Conservation (phyloP, 2,797 vertebrate species). For the Anomalospiza imberbis region DNA sequence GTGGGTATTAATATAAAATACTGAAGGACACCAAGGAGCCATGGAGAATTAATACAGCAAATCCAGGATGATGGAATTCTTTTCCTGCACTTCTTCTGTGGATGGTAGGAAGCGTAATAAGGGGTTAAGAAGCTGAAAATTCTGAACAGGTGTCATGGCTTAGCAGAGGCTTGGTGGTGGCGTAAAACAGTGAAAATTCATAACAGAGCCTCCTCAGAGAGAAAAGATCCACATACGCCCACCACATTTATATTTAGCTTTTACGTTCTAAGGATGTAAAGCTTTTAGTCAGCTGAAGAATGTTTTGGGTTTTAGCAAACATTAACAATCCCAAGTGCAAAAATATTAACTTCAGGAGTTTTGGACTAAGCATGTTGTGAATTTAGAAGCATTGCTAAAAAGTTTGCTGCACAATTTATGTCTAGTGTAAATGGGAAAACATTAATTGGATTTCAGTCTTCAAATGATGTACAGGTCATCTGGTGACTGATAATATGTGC, state of each 20-base stretch:
- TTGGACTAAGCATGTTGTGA: background rate
- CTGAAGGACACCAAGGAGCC: background rate
- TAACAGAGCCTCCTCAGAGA: slow-evolving; percentile 54
- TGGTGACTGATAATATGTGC: background rate
- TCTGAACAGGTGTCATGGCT: slow-evolving; percentile 53
- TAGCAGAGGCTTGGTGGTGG: slow-evolving; percentile 44
- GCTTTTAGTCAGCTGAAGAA: slow-evolving; percentile 41
- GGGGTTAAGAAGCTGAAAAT: slow-evolving; percentile 63
- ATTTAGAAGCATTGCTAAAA: background rate
- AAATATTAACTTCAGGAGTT: background rate
- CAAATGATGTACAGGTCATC: background rate
- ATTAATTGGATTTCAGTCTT: background rate
- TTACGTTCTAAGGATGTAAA: slow-evolving; percentile 37
- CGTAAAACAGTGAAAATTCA: slow-evolving; percentile 58
- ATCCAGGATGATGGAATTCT: background rate
- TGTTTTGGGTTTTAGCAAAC: background rate
- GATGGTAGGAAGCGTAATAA: slow-evolving; percentile 19
- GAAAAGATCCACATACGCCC: slow-evolving; percentile 47
- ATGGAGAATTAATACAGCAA: background rate
- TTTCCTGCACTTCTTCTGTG: background rate
- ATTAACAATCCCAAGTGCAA: background rate
- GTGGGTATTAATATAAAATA: background rate
- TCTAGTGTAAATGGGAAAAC: background rate
- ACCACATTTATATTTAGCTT: slow-evolving; percentile 64
- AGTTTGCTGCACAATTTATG: background rate